A percentile compares a stretch with the other conserved stretches of the same genome.
Evolutionary conservation across 2,888 invertebrate genomes (phyloP).

Genomic region (Teinopalpus imperialis): DNA sequence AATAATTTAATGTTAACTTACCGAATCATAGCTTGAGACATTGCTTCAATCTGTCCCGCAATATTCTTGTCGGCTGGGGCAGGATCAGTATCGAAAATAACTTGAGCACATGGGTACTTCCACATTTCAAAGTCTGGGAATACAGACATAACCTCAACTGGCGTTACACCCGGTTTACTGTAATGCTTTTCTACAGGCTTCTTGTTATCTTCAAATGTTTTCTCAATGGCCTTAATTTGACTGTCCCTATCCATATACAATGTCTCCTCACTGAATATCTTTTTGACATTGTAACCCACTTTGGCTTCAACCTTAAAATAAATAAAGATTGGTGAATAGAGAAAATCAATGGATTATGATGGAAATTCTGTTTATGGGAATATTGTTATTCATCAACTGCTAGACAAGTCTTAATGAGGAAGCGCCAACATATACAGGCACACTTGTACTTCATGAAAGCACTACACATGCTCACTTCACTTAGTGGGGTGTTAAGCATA

Average conservation of each 20-base stretch:
- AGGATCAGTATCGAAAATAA: conserved; percentile 99
- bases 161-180: conserved; percentile 96
- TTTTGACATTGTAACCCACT: conserved; percentile 99
- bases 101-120: conserved; percentile 99
- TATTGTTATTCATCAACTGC: no score
- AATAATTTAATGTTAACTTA: no score
- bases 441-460: no score
- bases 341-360: no score
- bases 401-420: no score
- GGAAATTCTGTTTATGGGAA: no score
- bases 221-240: conserved; percentile 98
- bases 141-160: conserved; percentile 91
- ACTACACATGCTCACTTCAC: no score
- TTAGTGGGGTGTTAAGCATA: no score
- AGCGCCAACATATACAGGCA: no score
- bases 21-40: conserved; percentile 99
- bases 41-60: conserved; percentile 95
- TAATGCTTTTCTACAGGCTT: conserved; percentile 94
- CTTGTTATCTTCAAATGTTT: conserved; percentile 96
- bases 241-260: conserved; percentile 98
- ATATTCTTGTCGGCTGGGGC: conserved; percentile 94
- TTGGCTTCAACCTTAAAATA: conserved; percentile 95
- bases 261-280: conserved; percentile 94
- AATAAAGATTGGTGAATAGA: no score
- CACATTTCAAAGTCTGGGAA: conserved; percentile 98